These are phyloP conservation scores for Grus americana DNA, from an alignment of 2,113 vertebrate species.

Conservation along the genomic window DNA sequence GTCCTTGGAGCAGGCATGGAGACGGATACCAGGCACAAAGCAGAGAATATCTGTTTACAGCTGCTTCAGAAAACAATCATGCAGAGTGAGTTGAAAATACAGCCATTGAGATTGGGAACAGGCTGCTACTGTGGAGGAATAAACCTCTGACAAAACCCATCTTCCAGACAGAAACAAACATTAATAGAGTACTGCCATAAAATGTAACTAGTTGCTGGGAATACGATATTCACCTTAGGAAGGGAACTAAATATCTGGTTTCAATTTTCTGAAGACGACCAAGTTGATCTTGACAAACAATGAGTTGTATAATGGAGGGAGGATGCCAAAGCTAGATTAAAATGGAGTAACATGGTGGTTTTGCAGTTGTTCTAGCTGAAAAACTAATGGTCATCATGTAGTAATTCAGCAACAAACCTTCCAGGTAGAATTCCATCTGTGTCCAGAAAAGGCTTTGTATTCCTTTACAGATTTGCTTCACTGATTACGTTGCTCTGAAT, in stretches of 20 bases:
- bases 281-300: neutral
- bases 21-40: neutral
- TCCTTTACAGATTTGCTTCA: constrained; percentile 39
- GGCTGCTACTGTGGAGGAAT: neutral
- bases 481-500: neutral
- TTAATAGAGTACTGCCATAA: neutral
- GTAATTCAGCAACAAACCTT: neutral
- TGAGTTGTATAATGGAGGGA: neutral
- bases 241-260: neutral
- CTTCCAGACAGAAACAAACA: neutral
- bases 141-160: neutral
- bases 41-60: neutral
- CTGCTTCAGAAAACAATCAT: neutral
- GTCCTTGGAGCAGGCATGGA: neutral
- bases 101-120: neutral
- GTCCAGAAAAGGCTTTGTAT: neutral
- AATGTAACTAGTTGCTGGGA: neutral
- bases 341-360: neutral
- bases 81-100: neutral
- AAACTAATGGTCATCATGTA: neutral
- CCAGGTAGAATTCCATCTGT: neutral
- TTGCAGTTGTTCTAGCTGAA: neutral
- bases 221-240: neutral
- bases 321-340: neutral
- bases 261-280: neutral